Evolutionary conservation across 2,797 vertebrate species (phyloP).

Genomic region (Sitta carolinensis): DNA sequence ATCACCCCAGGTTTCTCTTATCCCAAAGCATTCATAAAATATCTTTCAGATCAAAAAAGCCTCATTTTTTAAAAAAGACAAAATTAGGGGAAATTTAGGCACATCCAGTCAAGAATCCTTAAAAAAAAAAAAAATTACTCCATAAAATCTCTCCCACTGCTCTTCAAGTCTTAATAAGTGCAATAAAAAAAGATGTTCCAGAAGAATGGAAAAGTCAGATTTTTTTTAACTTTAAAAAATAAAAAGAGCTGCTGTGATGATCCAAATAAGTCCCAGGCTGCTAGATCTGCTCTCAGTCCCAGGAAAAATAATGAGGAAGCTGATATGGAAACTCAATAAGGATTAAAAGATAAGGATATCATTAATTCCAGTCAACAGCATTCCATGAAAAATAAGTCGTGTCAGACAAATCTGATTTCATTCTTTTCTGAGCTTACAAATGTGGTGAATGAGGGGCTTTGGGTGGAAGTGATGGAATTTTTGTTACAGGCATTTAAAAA

Average conservation of each 20-base stretch:
- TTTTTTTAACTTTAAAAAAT: not conserved
- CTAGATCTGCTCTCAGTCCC: not conserved
- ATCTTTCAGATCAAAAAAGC: not conserved
- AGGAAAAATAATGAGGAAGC: not conserved
- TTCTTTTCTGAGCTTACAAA: not conserved
- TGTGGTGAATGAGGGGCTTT: not conserved
- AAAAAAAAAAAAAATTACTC: not conserved
- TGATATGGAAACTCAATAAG: not conserved
- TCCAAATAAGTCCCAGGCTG: not conserved
- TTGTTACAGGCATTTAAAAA: not conserved
- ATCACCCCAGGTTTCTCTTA: not conserved
- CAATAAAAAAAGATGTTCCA: not conserved
- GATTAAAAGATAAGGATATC: conserved; percentile 26
- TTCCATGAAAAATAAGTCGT: not conserved
- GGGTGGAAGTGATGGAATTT: not conserved
- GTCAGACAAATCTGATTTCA: conserved; percentile 27
- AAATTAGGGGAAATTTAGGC: not conserved
- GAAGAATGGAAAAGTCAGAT: not conserved
- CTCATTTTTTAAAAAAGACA: not conserved
- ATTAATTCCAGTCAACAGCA: not conserved
- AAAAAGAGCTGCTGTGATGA: not conserved
- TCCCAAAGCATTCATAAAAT: not conserved
- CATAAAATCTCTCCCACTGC: not conserved
- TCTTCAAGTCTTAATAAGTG: not conserved
- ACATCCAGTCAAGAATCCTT: not conserved